Conservation (phyloP, 1,140 invertebrate genomes). For the Phymorhynchus buccinoides region DNA sequence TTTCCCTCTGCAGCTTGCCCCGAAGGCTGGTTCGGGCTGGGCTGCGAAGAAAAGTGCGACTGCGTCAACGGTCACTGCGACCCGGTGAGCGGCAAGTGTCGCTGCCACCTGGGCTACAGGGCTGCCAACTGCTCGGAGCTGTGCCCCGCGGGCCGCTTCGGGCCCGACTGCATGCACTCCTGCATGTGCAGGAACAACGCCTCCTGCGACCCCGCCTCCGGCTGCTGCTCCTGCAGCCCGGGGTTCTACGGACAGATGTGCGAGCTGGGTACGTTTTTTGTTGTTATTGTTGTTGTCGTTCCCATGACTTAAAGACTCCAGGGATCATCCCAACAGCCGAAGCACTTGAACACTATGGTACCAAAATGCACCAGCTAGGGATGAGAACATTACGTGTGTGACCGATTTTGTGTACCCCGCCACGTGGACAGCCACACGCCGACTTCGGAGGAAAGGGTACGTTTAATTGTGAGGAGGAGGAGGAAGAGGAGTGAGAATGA, state of each 20-base stretch:
- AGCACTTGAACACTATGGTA: no score
- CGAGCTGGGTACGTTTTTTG: conserved; percentile 67
- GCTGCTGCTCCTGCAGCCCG: conserved; percentile 72
- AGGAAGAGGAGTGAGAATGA: no score
- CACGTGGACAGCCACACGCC: no score
- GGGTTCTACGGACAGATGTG: conserved; percentile 73
- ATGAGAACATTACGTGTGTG: no score
- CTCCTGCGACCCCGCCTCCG: conserved; percentile 70
- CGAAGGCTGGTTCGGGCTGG: conserved; percentile 81
- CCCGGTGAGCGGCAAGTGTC: conserved; percentile 83
- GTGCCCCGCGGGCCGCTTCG: conserved; percentile 72
- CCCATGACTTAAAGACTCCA: no score
- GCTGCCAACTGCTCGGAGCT: conserved; percentile 79
- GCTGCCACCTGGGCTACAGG: conserved; percentile 86
- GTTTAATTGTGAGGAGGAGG: no score
- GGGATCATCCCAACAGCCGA: no score
- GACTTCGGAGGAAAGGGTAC: no score
- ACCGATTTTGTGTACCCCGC: no score
- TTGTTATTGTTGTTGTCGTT: no score
- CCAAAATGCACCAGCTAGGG: no score
- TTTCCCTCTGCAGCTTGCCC: conserved; percentile 77
- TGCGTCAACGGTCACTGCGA: conserved; percentile 90
- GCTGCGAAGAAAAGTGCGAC: conserved; percentile 85
- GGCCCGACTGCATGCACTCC: conserved; percentile 80
- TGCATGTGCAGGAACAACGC: conserved; percentile 83